A percentile compares a stretch with the other conserved stretches of the same genome.
Evolutionary conservation across 2,888 invertebrate species (phyloP).

Genomic region (Heliconius hortense): DNA sequence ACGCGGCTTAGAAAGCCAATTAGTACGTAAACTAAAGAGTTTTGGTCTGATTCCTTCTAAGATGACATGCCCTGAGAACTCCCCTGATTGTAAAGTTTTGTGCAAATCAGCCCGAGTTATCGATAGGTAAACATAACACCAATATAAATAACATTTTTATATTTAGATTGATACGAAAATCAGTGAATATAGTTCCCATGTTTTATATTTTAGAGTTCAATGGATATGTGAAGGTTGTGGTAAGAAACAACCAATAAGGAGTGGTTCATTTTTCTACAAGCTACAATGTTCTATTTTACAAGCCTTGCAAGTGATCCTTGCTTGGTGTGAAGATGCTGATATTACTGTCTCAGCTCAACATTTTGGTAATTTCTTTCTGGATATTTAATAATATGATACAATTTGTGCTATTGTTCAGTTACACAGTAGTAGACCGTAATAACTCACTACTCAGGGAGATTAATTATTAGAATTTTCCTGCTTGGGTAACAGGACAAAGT

Average conservation of each 20-base stretch:
- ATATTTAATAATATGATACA: background rate
- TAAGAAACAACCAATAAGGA: constrained; percentile 64
- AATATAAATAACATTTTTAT: constrained; percentile 18
- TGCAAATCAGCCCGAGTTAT: constrained; percentile 67
- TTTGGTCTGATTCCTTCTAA: constrained; percentile 60
- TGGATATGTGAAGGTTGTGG: constrained; percentile 71
- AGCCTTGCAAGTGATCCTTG: constrained; percentile 82
- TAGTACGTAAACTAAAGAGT: constrained; percentile 61
- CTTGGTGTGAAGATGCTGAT: constrained; percentile 85
- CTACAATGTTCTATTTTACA: constrained; percentile 84
- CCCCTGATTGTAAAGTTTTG: constrained; percentile 59
- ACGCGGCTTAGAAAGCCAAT: constrained; percentile 57
- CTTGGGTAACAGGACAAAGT: too few relatives aligned
- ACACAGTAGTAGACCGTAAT: background rate
- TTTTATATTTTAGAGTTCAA: constrained; percentile 57
- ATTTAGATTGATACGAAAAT: constrained; percentile 8
- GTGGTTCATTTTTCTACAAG: constrained; percentile 82
- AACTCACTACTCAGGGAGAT: too few relatives aligned
- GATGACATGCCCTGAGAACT: constrained; percentile 56
- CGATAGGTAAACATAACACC: constrained; percentile 53
- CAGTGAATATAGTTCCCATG: background rate
- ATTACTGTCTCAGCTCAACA: constrained; percentile 72
- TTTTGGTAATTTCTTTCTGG: constrained; percentile 70
- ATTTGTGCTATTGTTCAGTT: background rate
- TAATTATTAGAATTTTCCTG: too few relatives aligned